phyloP scores from a whole-genome alignment of 2,113 vertebrate species.

The Orientallactaga bullata region DNA sequence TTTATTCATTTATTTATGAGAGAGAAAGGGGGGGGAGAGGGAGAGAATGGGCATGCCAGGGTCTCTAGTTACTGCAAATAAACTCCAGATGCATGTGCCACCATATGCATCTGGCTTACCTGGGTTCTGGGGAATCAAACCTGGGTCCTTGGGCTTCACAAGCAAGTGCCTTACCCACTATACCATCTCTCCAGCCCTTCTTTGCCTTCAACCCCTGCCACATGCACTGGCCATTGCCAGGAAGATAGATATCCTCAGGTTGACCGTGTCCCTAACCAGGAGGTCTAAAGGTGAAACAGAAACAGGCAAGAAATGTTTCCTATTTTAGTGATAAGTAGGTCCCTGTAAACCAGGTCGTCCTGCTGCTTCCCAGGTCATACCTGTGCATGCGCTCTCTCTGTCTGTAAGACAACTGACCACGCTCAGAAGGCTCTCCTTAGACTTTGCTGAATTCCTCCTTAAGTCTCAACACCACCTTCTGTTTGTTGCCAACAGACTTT shows the following conservation, averaged over 20 bases:
- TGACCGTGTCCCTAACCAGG: slow-evolving; percentile 7
- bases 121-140: too few relatives aligned
- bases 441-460: neutral
- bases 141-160: too few relatives aligned
- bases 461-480: slow-evolving; percentile 15
- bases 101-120: too few relatives aligned
- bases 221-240: neutral
- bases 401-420: slow-evolving; percentile 29
- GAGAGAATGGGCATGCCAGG: too few relatives aligned
- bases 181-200: accelerated
- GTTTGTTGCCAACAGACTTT: slow-evolving; percentile 53
- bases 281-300: neutral
- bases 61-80: too few relatives aligned
- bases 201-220: neutral
- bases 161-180: too few relatives aligned
- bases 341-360: neutral
- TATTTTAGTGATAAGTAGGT: neutral
- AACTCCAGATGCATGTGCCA: too few relatives aligned
- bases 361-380: neutral
- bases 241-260: neutral
- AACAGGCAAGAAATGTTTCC: slow-evolving; percentile 7
- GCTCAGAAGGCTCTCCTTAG: neutral
- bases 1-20: too few relatives aligned
- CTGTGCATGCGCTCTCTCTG: too few relatives aligned
- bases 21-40: too few relatives aligned